Conservation (phyloP, 37 sponge, comb jelly and placozoan genomes). For the Halichondria panicea region DNA sequence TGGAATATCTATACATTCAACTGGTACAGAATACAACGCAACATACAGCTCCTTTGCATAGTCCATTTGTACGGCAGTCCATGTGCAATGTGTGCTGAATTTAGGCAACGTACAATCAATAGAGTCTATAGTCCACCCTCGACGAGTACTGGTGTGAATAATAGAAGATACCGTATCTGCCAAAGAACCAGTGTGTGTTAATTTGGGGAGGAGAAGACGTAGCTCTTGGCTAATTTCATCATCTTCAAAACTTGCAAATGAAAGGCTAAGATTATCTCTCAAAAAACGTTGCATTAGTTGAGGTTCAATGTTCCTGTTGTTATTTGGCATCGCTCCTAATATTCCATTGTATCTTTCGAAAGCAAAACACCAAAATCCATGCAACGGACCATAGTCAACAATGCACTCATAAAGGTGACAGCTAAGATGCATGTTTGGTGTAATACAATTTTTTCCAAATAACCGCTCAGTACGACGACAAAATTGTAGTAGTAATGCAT, state of each 20-base stretch:
- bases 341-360: conserved; percentile 50
- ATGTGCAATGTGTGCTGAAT: neutral
- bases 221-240: neutral
- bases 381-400: conserved; percentile 32
- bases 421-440: conserved; percentile 59
- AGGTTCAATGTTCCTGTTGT: conserved; percentile 28
- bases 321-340: conserved; percentile 11
- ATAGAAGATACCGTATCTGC: neutral
- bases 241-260: neutral
- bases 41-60: neutral
- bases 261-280: neutral
- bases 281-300: conserved; percentile 29
- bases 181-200: neutral
- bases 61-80: neutral
- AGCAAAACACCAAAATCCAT: conserved; percentile 41
- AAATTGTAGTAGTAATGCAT: conserved; percentile 32
- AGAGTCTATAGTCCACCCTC: no score
- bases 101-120: neutral
- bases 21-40: neutral
- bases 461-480: conserved; percentile 10
- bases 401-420: conserved; percentile 33
- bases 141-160: no score
- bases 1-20: neutral
- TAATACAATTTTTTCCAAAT: conserved; percentile 24
- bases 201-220: neutral